Evolutionary conservation across 2,888 invertebrate species (phyloP), one percentile per base, ranked within the genome.

Genomic region (Nudaria mundana): DNA sequence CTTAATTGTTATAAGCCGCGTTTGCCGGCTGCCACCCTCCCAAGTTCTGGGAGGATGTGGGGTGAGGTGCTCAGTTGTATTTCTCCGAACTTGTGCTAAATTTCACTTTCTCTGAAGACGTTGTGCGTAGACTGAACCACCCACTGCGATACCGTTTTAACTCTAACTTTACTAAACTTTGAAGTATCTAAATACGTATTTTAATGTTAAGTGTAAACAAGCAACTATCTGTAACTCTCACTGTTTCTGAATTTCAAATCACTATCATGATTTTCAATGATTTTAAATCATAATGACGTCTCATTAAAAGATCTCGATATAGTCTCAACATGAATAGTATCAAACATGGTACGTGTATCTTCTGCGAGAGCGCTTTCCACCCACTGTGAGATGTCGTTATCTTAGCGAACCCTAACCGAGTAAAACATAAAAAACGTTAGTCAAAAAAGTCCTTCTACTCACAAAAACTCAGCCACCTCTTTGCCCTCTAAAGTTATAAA

Each of bases 21-120:
- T 72, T 79, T 71, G 74, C 75, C 70, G 75, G 68, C 75, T 72
- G 70, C 81, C 81, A 59, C 82, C 81, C 76, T 68, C 69, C 53
- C 63, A 66, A 60, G 62, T 67, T 61, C 59, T 62, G 64, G 61
- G 69, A 67, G 72, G 71, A 56, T 59, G 65, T 70, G 75, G 68
- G 64, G 76, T 59, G 54, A 59, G 62, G 64, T 64, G 70, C 71
- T 59, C 64, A 70, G 81, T 85, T 84, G 86, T 85, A 83, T 86
- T 87, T 81, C 86, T 81, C 82, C 83, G 76, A 87, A 87, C 82
- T 88, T 85, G 87, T 77, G 82, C 86, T 83, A 86, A 88, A 87
- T 88, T 88, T 88, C 88, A 87, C 88, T 88, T 88, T 88, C 88
- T 81, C 79, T 74, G 76, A 87, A 86, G 88, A 87, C 81, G 82